Base-by-base conservation (phyloP, 1,140 invertebrate species). In the Heliconius melpomene region DNA sequence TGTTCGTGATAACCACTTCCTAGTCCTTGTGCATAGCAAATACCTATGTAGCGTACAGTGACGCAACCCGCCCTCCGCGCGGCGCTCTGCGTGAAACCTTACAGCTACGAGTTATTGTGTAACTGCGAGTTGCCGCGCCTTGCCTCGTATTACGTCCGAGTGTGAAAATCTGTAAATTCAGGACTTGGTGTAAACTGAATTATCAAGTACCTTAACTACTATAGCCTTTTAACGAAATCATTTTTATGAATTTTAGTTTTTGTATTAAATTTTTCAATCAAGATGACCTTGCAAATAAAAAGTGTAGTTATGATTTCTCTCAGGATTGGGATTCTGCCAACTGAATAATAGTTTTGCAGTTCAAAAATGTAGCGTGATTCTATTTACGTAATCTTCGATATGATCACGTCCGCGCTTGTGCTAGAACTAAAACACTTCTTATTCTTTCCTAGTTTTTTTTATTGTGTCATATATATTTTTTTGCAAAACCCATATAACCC, bases 11-110 rank as follows among this genome's bases (percentile, higher is more conserved):
- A 76, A 71, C 66, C 66, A 73, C 50, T 80, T 80, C 79, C 79
- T 79, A 52, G 79, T 76, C 50, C 23, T 50, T 20, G 74, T 79
- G 72, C 54, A 72, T 60, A 77, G 84, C 83, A 78, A 87, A 87
- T 79, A 85, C 75, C 7, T 3, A 9, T 52, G 18, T 20, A 18
- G 50, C 9, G 54, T n/a, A n/a, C 54, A 18, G 54, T 87, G 80
- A 82, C 80, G 77, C 77, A 83, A 79, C 78, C 74, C 57, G 82
- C 79, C 79, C 81, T 79, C 57, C 74, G 72, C 77, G 29, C 29
- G 20, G 20, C 54, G n/a, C 54, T 11, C n/a, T 9, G 60, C 60
- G 60, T 74, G 72, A 77, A 82, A 82, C 60, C 78, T 75, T 73
- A 78, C 79, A 29, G 26, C 11, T 66, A 66, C 60, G 23, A 26